A percentile compares a stretch with the other conserved stretches of the same genome.
phyloP scores from a whole-genome alignment of 2,113 vertebrate species.

The Xiphophorus hellerii region DNA sequence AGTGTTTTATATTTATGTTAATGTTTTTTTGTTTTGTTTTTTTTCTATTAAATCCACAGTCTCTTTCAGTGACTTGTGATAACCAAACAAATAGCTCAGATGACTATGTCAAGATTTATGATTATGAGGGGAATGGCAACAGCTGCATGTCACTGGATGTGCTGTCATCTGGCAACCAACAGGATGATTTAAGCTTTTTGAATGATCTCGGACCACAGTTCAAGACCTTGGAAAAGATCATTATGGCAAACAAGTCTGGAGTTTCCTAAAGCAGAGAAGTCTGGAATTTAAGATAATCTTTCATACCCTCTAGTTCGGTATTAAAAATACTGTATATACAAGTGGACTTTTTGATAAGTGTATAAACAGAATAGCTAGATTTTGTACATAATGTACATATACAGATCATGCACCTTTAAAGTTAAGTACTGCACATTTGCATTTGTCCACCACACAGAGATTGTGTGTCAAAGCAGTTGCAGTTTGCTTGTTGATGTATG shows the following conservation, averaged over 20 bases:
- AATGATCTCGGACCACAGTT: constrained; percentile 74
- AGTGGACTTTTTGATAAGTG: neutral
- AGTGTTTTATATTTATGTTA: neutral
- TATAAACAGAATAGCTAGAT: neutral
- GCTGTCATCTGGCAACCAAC: constrained; percentile 46
- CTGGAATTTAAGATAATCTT: neutral
- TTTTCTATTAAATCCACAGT: constrained; percentile 60
- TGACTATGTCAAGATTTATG: constrained; percentile 31
- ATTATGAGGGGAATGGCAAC: constrained; percentile 76
- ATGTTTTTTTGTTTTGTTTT: neutral
- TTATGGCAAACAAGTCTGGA: no score
- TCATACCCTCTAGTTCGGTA: neutral
- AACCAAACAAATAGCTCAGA: neutral
- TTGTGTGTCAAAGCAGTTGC: neutral
- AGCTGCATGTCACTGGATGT: constrained; percentile 55
- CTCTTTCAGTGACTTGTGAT: constrained; percentile 19
- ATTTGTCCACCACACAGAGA: neutral
- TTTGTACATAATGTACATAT: neutral
- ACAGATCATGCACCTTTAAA: neutral
- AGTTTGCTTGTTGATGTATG: neutral
- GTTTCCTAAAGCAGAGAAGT: constrained; percentile 13
- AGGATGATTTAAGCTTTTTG: constrained; percentile 64
- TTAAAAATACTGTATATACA: neutral
- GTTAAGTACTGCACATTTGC: neutral
- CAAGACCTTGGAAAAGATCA: constrained; percentile 49